Base-by-base conservation (phyloP, 2,113 vertebrate species). In the Perccottus glenii region DNA sequence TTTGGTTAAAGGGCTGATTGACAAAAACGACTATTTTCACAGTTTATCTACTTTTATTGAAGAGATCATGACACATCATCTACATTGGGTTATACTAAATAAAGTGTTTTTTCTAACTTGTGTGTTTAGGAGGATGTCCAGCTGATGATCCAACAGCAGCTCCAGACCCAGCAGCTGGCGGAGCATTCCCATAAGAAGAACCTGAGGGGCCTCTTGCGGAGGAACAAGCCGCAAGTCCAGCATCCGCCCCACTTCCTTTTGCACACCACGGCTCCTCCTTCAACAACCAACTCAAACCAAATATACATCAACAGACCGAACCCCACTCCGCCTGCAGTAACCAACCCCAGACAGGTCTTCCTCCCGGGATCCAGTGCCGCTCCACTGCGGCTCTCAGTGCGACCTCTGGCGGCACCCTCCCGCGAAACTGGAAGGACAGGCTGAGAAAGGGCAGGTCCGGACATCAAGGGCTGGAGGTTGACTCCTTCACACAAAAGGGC, bases 121-220 rank as follows among this genome's bases (percentile, higher is more conserved):
- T 32, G 70, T 49, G 45, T 11, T 47, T 38, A 96, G 94, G 94
- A 95, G 51, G 94, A 96, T 49, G 68, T 96, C 50, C 93, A 93
- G 84, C 55, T 81, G 36, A 76, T 95, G 60, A 77, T 96, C 59
- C 83, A 90, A 1, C 92, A 94, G 74, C 91, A 87, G 83, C 62
- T 96, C 10, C 65, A 80, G 64, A 80, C 1, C 47, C 94, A 96
- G 87, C 92, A 95, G 81, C 84, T 83, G 78, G 90, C 91, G 0
- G 90, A 94, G 65, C 83, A 89, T 77, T 45, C 55, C 74, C 81
- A 79, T 80, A 88, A 80, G 70, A 76, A 80, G 65, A 1, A 70
- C 44, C 82, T 87, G 4, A 63, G 90, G 36, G 69, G 78, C 9
- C 66, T 89, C 35, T 75, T 93, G 67, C 77, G 88, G 38, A 88